Evolutionary conservation across 2,888 invertebrate species (phyloP), one percentile per base, ranked within the genome.

Genomic region (Torymus aiolomorphi): DNA sequence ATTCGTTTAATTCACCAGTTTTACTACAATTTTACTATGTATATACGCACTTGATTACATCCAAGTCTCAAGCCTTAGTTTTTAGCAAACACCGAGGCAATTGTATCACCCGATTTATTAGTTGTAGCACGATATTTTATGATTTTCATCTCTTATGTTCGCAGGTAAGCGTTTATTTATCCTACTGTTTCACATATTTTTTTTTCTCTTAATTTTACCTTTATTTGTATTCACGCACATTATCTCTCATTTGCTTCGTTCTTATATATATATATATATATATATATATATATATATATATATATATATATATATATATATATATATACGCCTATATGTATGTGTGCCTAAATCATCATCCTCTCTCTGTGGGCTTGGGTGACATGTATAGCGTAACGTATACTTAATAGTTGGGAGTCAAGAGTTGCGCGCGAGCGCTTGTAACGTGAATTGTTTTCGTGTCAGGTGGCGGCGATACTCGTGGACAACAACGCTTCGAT

Each of bases 401-500:
- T 42, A 42, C n/a, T n/a, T n/a, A n/a, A n/a, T 42, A 42, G 42
- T 42, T 42, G 42, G 42, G 8, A 42, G 8, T 42, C 42, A 10
- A 42, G 42, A 42, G 42, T 42, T 42, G 8, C 42, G 42, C 42
- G 52, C 61, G n/a, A 75, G 18, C 62, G 4, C 31, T 31, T 74
- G 66, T 80, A 62, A 65, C 16, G n/a, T n/a, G 10, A 14, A 42
- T 42, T 42, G 10, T 18, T 31, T 52, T 75, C 70, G 16, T 18
- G 54, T 70, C 85, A 93, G 93, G 97, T 98, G 51, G 97, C 97
- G 0, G 93, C 95, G 13, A 95, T 98, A 80, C 93, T 99, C 0
- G 93, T 99, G 59, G 98, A 99, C 86, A 94, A 98, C 91, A 95
- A 95, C 83, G 98, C 98, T 0, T 95, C 96, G 63, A 93, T 97